Evolutionary conservation across 2,113 vertebrate species (phyloP).

Genomic region (Ramphastos sulfuratus): DNA sequence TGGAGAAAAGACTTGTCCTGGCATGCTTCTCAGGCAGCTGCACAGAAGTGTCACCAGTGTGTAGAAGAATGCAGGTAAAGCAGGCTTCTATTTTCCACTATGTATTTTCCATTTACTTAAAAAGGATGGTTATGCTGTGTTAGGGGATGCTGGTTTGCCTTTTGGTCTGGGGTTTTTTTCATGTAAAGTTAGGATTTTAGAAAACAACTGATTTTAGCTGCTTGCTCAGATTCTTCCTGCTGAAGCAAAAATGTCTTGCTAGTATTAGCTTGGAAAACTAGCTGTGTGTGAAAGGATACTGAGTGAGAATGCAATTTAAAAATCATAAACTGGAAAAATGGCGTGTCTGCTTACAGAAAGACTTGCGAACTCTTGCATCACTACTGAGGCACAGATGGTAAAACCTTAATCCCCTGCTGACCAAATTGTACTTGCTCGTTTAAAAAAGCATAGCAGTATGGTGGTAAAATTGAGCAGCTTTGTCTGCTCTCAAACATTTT

Average conservation of each 20-base stretch:
- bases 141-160: background rate
- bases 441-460: background rate
- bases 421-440: background rate
- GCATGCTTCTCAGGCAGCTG: background rate
- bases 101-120: background rate
- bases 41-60: background rate
- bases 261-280: background rate
- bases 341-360: background rate
- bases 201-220: background rate
- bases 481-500: background rate
- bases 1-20: conserved; percentile 5
- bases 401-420: background rate
- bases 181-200: background rate
- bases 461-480: background rate
- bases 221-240: background rate
- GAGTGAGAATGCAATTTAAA: background rate
- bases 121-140: background rate
- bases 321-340: background rate
- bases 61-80: no score
- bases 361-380: background rate
- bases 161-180: background rate
- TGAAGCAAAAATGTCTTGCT: background rate
- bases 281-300: background rate
- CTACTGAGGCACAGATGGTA: background rate
- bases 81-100: background rate